These are phyloP conservation scores for Anthophora plumipes DNA, from an alignment of 2,888 invertebrate species.

Conservation along the genomic window DNA sequence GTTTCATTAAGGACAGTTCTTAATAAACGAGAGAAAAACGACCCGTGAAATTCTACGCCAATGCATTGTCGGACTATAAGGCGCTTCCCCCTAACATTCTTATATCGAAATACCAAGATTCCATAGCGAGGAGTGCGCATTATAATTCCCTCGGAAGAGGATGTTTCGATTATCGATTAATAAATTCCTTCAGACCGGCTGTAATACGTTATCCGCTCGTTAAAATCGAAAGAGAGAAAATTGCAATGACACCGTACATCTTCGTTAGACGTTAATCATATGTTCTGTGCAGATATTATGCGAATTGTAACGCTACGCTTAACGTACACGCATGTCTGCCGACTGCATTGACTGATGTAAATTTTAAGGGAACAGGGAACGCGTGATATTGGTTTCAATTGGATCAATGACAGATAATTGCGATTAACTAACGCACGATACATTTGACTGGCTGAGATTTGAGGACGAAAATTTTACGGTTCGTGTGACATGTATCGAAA, in stretches of 20 bases:
- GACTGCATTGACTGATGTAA: slow-evolving; percentile 3
- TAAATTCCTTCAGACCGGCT: not conserved
- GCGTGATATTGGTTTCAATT: slow-evolving; percentile 77
- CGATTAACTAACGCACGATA: slow-evolving; percentile 65
- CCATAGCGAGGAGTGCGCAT: slow-evolving; percentile 9
- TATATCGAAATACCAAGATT: slow-evolving; percentile 75
- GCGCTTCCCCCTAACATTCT: slow-evolving; percentile 63
- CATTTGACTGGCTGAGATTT: slow-evolving; percentile 25
- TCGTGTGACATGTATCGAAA: not conserved
- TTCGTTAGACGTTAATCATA: not conserved
- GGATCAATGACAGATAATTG: slow-evolving; percentile 75
- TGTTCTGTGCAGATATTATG: not conserved
- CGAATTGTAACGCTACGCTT: not conserved
- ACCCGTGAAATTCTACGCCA: not conserved
- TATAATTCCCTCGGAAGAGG: slow-evolving; percentile 44
- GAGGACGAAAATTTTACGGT: not conserved
- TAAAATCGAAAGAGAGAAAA: slow-evolving; percentile 12
- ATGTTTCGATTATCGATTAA: slow-evolving; percentile 58
- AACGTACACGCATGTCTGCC: not conserved
- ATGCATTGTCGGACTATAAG: slow-evolving; percentile 45
- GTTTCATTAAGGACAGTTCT: not conserved
- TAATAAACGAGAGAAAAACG: not conserved
- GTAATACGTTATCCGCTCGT: not conserved
- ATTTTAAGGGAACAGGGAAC: slow-evolving; percentile 16
- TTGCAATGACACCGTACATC: not conserved